Percentiles rank a stretch among this genome's conserved stretches.
Conservation (phyloP, 2,113 vertebrate species). For the Melospiza melodia region DNA sequence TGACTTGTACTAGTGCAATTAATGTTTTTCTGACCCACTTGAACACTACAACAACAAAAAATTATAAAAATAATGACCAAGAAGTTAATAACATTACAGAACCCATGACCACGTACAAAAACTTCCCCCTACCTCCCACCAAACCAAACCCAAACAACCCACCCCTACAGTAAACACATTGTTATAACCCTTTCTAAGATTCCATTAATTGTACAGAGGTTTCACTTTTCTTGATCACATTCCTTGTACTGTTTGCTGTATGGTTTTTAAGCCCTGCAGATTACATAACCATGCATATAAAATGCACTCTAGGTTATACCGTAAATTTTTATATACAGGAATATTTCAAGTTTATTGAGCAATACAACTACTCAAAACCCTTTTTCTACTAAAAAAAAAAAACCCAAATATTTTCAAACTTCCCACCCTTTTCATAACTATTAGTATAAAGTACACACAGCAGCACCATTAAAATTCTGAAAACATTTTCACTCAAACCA, state of each 20-base stretch:
- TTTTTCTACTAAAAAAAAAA: neutral
- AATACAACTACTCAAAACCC: neutral
- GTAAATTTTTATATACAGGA: neutral
- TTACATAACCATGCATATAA: neutral
- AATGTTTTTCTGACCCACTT: conserved; percentile 99
- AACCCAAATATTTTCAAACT: rapidly evolving
- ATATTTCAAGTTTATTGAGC: neutral
- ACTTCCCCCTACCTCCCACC: rapidly evolving
- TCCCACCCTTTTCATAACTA: neutral
- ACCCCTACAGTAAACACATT: neutral
- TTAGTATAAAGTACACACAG: neutral
- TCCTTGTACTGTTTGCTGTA: neutral
- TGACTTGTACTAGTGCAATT: conserved; percentile 98
- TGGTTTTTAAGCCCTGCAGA: neutral
- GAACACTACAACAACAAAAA: conserved; percentile 86
- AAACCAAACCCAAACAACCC: neutral
- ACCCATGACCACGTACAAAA: neutral
- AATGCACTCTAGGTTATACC: neutral
- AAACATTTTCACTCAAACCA: neutral
- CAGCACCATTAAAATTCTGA: neutral
- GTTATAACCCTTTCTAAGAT: neutral
- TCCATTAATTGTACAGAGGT: neutral
- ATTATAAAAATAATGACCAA: neutral
- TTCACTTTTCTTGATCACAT: neutral
- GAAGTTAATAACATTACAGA: neutral